A percentile compares a stretch with the other conserved stretches of the same genome.
phyloP scores from a whole-genome alignment of 2,113 vertebrate species.

The Megatriorchis doriae region DNA sequence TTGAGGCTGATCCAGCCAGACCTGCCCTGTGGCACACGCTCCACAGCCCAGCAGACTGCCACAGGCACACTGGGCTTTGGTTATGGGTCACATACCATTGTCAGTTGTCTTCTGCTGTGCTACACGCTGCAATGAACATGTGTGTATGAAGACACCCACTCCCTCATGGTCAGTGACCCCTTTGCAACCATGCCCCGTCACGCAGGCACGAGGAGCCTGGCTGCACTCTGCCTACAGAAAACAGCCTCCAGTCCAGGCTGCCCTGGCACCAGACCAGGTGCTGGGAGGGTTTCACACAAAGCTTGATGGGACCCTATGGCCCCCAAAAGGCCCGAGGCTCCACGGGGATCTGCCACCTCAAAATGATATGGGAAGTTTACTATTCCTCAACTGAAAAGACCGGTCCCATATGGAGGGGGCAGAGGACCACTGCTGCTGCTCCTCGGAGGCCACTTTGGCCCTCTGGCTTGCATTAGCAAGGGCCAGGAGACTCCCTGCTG shows the following conservation, averaged over 20 bases:
- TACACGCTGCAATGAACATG: fast-evolving
- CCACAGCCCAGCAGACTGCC: neutral
- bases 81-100: neutral
- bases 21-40: neutral
- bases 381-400: neutral
- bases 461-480: neutral
- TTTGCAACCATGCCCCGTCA: fast-evolving
- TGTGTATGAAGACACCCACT: neutral
- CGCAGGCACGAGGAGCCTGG: neutral
- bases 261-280: neutral
- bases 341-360: neutral
- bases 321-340: neutral
- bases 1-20: neutral
- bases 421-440: neutral
- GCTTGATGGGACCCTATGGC: fast-evolving
- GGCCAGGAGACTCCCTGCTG: neutral
- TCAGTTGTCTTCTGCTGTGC: neutral
- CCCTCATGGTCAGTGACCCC: neutral
- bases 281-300: neutral
- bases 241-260: neutral
- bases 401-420: neutral
- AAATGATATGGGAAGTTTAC: neutral
- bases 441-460: neutral
- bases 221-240: neutral
- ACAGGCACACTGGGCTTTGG: neutral